A percentile compares a stretch with the other conserved stretches of the same genome.
Conservation (phyloP, 37 sponge, comb jelly and placozoan genomes). For the Cladorhizidae sp. region DNA sequence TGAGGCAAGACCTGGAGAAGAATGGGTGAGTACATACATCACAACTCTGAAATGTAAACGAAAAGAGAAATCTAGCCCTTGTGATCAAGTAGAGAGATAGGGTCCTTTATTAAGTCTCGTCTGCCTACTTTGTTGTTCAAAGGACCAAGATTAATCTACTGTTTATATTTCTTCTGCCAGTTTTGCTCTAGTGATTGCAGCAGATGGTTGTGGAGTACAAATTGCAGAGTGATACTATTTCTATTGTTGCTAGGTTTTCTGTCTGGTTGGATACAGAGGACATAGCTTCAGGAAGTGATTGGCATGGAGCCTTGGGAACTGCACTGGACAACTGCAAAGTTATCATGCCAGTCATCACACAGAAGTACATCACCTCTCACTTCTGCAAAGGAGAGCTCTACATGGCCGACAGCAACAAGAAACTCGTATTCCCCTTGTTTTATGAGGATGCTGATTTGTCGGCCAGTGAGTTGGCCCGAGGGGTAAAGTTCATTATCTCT, state of each 20-base stretch:
- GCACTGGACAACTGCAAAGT: constrained; percentile 71
- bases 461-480: constrained; percentile 48
- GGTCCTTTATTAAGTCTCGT: too few species aligned
- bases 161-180: too few species aligned
- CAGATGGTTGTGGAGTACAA: too few species aligned
- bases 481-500: constrained; percentile 82
- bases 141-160: too few species aligned
- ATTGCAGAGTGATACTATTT: too few species aligned
- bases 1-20: constrained; percentile 61
- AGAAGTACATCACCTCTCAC: constrained; percentile 75
- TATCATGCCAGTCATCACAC: constrained; percentile 69
- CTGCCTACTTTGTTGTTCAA: too few species aligned
- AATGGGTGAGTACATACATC: constrained; percentile 31
- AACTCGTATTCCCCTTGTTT: constrained; percentile 75
- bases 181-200: too few species aligned
- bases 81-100: too few species aligned
- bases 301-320: constrained; percentile 76
- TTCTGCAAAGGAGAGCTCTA: constrained; percentile 84
- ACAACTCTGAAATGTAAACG: too few species aligned
- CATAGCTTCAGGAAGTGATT: constrained; percentile 70
- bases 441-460: constrained; percentile 66
- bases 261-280: constrained; percentile 77
- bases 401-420: constrained; percentile 65
- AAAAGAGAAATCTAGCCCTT: too few species aligned
- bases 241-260: constrained; percentile 27